Evolutionary conservation across 2,888 invertebrate species (phyloP), one percentile per base, ranked within the genome.

Genomic region (Pollenia amentaria): DNA sequence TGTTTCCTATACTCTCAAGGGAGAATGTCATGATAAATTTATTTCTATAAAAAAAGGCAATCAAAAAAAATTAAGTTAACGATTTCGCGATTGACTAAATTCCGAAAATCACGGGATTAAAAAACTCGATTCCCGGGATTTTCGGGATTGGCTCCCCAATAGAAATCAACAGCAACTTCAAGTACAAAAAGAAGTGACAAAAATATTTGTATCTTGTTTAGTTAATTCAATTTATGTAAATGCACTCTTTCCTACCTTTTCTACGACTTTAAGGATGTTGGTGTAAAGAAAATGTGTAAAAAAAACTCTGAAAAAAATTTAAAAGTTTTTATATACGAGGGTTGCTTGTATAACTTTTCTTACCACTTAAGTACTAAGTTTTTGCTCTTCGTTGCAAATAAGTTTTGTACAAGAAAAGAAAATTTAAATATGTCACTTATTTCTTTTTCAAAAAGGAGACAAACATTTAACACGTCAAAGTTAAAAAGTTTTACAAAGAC

Each of bases 161-260:
- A n/a, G n/a, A n/a, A n/a, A n/a, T n/a, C 29, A 29, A 29, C 18
- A 80, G 8, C 38, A 65, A 80, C 60, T 64, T 51, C 1, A n/a
- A 80, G 10, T 44, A 14, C 29, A 42, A 44, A 40, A 60, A 65
- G 14, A 83, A 65, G 69, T 84, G 78, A 73, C 78, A 84, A 73
- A 67, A 73, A 78, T 69, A 84, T 60, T 60, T 78, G 60, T 67
- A 9, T 60, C 60, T 72, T 67, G 51, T 79, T 78, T 46, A 44
- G 84, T 73, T 84, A 84, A 84, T 79, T 78, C 65, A 84, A 84
- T 78, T 78, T 78, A 16, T 73, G 73, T 18, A 72, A 46, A 67
- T 67, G 73, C 60, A 73, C 60, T 65, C 42, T 65, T 29, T 29
- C 18, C 55, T 48, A 29, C 77, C 60, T 29, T 60, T 53, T 18